Evolutionary conservation across 2,113 vertebrate species (phyloP).

Genomic region (Egretta garzetta): DNA sequence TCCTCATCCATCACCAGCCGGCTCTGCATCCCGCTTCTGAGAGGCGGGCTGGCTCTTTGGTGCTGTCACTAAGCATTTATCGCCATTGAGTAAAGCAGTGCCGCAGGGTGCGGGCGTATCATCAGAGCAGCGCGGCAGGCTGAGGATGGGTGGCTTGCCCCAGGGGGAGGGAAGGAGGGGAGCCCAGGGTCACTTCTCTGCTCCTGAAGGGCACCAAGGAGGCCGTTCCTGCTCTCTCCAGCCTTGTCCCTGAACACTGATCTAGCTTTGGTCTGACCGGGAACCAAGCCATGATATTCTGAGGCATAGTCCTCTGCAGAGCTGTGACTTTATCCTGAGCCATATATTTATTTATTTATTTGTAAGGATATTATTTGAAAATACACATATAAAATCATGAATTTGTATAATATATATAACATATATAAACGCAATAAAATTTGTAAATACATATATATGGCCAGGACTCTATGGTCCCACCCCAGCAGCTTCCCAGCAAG

Average conservation of each 20-base stretch:
- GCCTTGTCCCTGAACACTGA: neutral
- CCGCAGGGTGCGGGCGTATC: neutral
- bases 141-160: neutral
- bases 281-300: neutral
- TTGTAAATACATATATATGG: neutral
- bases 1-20: neutral
- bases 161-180: neutral
- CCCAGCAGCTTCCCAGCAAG: neutral
- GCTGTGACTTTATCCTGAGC: neutral
- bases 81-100: neutral
- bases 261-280: neutral
- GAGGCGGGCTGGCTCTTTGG: neutral
- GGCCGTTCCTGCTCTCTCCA: neutral
- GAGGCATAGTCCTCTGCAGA: neutral
- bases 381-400: too few relatives aligned
- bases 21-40: neutral
- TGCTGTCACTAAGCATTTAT: constrained; percentile 43
- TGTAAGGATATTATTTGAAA: neutral
- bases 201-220: neutral
- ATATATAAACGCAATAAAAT: too few relatives aligned
- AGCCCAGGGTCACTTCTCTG: neutral
- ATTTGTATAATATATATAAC: too few relatives aligned
- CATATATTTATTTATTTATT: neutral
- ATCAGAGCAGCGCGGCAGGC: neutral
- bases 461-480: neutral